Evolutionary conservation across 2,888 invertebrate genomes (phyloP), one percentile per base, ranked within the genome.

Genomic region (Acholoe squamosa): DNA sequence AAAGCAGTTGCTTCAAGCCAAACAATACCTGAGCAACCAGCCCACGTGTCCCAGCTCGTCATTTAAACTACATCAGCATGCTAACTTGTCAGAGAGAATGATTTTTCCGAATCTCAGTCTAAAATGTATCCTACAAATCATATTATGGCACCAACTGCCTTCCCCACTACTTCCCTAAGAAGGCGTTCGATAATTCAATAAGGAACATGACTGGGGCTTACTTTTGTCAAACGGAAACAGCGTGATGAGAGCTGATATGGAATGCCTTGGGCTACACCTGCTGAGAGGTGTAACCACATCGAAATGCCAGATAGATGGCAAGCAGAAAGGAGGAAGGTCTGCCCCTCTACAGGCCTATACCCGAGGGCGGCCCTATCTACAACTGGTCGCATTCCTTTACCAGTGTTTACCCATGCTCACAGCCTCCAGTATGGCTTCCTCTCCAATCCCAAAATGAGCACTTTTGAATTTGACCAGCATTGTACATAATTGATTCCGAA

Each of bases 71-170:
- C 43, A 43, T 43, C 3, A 43, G 43, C 43, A 43, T 43, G 43
- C 43, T 10, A 43, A 10, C 43, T 43, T 43, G 43, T 43, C 43
- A 61, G 22, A 12, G 22, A 14, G 19, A 61, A 61, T 61, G 61
- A 61, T 61, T 61, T 61, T 61, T 61, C n/a, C 5, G 61, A 61
- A n/a, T n/a, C 61, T 61, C 61, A n/a, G 3, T 61, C 61, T 61
- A 61, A 61, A 61, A 14, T 61, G 61, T 61, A 61, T 61, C 61
- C n/a, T 19, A 61, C 61, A 19, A 61, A 61, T 61, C 61, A 61
- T n/a, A 61, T 61, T n/a, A 61, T 61, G 61, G n/a, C n/a, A 3
- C 61, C n/a, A 61, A 61, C 61, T n/a, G 61, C 22, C 61, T 3
- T 61, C 61, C 61, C 61, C 19, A n/a, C 61, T 14, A n/a, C n/a